phyloP scores from a whole-genome alignment of 2,797 vertebrate genomes.

The Phoebastria nigripes region DNA sequence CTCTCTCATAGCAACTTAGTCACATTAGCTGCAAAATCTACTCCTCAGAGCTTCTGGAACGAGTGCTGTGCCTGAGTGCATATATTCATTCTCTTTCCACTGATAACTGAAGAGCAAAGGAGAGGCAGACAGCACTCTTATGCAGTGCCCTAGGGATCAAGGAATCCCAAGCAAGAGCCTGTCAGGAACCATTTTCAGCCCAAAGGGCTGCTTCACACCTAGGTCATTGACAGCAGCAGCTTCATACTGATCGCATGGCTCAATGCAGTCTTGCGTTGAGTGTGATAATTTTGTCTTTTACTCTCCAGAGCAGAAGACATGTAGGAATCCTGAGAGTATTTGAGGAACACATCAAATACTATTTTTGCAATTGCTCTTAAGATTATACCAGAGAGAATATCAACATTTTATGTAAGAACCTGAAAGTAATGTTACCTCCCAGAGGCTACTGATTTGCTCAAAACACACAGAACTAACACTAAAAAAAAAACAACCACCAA shows the following conservation, averaged over 20 bases:
- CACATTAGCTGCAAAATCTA: background rate
- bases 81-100: background rate
- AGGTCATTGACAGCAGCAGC: slow-evolving; percentile 22
- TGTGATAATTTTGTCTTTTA: background rate
- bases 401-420: background rate
- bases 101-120: background rate
- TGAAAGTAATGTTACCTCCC: background rate
- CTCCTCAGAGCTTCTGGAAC: background rate
- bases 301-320: background rate
- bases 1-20: background rate
- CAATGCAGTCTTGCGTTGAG: background rate
- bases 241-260: background rate
- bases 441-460: background rate
- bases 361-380: background rate
- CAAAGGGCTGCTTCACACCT: slow-evolving; percentile 28
- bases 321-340: background rate
- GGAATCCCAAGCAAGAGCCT: slow-evolving; percentile 15
- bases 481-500: background rate
- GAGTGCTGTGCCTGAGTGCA: background rate
- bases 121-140: background rate
- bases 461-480: background rate
- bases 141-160: background rate
- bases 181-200: slow-evolving; percentile 42
- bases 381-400: background rate
- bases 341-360: background rate